Conservation (phyloP, 2,888 invertebrate species). For the Hemithea aestivaria region DNA sequence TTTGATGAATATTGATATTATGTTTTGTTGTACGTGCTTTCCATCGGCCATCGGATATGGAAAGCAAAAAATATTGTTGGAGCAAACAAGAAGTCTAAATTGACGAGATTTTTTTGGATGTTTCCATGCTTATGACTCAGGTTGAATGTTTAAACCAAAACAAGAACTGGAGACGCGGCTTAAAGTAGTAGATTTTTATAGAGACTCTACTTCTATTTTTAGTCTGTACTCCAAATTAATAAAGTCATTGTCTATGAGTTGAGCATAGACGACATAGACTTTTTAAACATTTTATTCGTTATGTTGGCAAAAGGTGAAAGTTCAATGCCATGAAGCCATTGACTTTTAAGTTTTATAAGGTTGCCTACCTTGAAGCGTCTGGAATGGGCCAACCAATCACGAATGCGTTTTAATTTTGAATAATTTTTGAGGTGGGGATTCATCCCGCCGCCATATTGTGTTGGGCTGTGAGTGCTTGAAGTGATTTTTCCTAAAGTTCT, state of each 20-base stretch:
- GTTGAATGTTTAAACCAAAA: no score
- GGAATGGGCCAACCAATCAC: constrained; percentile 56
- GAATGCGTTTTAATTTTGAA: constrained; percentile 63
- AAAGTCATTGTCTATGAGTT: not conserved
- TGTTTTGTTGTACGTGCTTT: no score
- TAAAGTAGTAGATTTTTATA: no score
- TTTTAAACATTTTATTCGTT: constrained; percentile 5
- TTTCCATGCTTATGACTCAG: no score
- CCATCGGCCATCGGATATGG: no score
- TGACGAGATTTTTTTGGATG: no score
- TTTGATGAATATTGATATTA: no score
- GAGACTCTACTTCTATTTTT: no score
- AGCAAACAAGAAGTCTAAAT: no score
- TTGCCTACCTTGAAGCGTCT: constrained; percentile 67
- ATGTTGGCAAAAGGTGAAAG: constrained; percentile 33
- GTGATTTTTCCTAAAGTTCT: constrained; percentile 58
- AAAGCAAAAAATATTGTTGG: no score
- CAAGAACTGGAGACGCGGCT: no score
- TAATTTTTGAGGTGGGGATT: constrained; percentile 71
- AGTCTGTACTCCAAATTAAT: no score
- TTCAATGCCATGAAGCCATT: constrained; percentile 30
- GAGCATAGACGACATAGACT: constrained; percentile 1
- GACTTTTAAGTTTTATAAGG: constrained; percentile 25
- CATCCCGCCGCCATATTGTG: constrained; percentile 76
- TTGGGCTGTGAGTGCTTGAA: constrained; percentile 72